A percentile compares a stretch with the other conserved stretches of the same genome.
These are phyloP conservation scores for Lycocerus yunnanus DNA, from an alignment of 2,888 invertebrate genomes.

Conservation along the genomic window DNA sequence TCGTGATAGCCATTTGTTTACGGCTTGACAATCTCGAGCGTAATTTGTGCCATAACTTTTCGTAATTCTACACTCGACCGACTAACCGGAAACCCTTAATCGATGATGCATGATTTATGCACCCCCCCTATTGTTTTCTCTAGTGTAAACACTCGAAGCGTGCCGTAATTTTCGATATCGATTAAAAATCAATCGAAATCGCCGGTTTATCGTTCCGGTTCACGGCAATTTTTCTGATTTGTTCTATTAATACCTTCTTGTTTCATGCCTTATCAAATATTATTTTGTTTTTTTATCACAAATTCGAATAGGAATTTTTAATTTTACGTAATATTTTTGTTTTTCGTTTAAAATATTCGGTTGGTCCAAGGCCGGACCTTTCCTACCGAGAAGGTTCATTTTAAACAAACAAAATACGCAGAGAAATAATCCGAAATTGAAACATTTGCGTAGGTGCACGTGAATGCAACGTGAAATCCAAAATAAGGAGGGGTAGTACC, in stretches of 20 bases:
- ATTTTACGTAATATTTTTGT: background rate
- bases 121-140: background rate
- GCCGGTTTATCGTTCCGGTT: background rate
- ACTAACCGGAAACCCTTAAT: background rate
- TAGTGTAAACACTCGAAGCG: background rate
- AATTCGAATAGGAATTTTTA: background rate
- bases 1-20: conserved; percentile 3
- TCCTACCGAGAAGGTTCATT: background rate
- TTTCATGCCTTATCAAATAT: background rate
- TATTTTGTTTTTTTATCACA: too few species aligned
- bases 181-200: too few species aligned
- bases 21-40: background rate
- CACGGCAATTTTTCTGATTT: background rate
- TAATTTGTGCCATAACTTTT: background rate
- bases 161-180: background rate
- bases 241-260: background rate
- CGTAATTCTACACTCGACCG: background rate
- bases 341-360: too few species aligned
- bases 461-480: too few species aligned
- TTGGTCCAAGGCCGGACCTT: too few species aligned
- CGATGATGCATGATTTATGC: background rate
- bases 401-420: background rate
- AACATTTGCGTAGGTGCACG: too few species aligned
- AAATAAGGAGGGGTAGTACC: too few species aligned
- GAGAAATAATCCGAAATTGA: too few species aligned